Evolutionary conservation across 2,113 vertebrate species (phyloP).

Genomic region (Halichoerus grypus): DNA sequence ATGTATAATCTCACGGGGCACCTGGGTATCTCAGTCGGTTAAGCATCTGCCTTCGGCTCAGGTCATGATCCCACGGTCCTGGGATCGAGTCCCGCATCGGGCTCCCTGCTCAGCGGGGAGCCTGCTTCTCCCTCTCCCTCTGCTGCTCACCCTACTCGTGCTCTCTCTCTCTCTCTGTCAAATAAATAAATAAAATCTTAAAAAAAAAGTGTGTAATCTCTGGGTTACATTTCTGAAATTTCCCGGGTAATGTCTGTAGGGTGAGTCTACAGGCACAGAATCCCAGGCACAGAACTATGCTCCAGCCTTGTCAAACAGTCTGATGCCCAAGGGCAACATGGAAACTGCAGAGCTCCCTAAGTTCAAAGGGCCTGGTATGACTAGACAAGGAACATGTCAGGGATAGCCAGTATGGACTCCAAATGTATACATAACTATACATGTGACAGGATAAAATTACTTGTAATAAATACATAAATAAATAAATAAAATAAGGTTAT

Average conservation of each 20-base stretch:
- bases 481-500: not conserved
- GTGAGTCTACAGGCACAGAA: not conserved
- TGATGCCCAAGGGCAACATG: not conserved
- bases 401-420: not conserved
- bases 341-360: not conserved
- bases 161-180: no score
- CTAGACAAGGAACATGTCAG: not conserved
- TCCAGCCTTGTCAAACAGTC: not conserved
- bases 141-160: no score
- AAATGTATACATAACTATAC: not conserved
- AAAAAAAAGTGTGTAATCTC: not conserved
- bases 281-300: not conserved
- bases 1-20: not conserved
- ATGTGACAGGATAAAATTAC: not conserved
- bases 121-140: no score
- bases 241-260: not conserved
- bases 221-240: not conserved
- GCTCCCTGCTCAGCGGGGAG: no score
- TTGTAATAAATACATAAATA: not conserved
- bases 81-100: no score
- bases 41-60: no score
- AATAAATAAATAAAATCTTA: no score
- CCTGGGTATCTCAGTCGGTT: no score
- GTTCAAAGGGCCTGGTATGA: not conserved
- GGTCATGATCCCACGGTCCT: no score